Percentiles rank a stretch among this genome's conserved stretches.
phyloP scores from a whole-genome alignment of 2,888 invertebrate genomes.

The Laothoe populi region DNA sequence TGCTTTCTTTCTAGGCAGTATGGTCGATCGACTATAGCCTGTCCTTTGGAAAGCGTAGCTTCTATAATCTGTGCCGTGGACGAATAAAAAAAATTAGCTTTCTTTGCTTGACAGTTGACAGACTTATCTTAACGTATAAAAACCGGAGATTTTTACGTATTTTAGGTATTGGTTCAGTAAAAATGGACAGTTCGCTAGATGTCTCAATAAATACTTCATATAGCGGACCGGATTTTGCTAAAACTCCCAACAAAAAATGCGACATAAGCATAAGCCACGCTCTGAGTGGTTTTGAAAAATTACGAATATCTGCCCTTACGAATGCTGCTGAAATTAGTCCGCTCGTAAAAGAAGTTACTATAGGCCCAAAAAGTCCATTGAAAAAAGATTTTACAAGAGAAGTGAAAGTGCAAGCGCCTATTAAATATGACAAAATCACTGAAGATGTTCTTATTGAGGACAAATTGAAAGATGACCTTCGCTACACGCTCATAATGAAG shows the following conservation, averaged over 20 bases:
- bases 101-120: too few relatives aligned
- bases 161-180: slow-evolving; percentile 18
- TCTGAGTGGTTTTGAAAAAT: slow-evolving; percentile 71
- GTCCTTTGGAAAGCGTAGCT: too few relatives aligned
- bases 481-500: slow-evolving; percentile 66
- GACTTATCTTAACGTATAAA: neutral
- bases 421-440: slow-evolving; percentile 41
- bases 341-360: slow-evolving; percentile 78
- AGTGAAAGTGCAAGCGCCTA: slow-evolving; percentile 31
- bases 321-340: slow-evolving; percentile 84
- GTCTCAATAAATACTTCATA: slow-evolving; percentile 32
- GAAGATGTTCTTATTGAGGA: slow-evolving; percentile 62
- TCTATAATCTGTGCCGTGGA: too few relatives aligned
- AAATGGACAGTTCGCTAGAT: slow-evolving; percentile 48
- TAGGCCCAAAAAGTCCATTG: slow-evolving; percentile 53
- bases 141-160: neutral
- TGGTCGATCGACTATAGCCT: too few relatives aligned
- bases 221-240: slow-evolving; percentile 47
- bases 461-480: slow-evolving; percentile 64
- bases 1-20: too few relatives aligned
- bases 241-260: slow-evolving; percentile 47
- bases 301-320: slow-evolving; percentile 85
- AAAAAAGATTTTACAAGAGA: slow-evolving; percentile 44
- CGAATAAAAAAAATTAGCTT: too few relatives aligned
- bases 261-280: slow-evolving; percentile 63